Percentiles rank a stretch among this genome's conserved stretches.
phyloP scores from a whole-genome alignment of 2,797 vertebrate species.

The Crax fasciolata region DNA sequence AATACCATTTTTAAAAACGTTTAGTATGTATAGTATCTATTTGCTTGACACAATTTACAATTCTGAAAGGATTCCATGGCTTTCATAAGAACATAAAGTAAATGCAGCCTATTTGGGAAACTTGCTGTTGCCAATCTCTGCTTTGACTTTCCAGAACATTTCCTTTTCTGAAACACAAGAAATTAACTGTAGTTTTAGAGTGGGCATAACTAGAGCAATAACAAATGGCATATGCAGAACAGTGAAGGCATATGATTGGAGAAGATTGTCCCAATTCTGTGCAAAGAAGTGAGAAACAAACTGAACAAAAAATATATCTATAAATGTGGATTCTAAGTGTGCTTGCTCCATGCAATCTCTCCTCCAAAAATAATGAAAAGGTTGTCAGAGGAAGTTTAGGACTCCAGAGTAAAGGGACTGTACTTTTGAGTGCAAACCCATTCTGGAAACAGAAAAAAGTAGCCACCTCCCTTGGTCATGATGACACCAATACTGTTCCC shows the following conservation, averaged over 20 bases:
- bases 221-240: neutral
- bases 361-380: neutral
- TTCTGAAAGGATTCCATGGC: fast-evolving
- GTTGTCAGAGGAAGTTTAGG: neutral
- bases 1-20: neutral
- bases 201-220: neutral
- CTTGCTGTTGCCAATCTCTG: neutral
- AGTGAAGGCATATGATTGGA: neutral
- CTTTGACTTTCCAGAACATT: neutral
- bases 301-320: fast-evolving
- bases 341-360: neutral
- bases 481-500: neutral
- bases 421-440: neutral
- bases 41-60: neutral
- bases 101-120: neutral
- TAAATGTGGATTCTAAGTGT: neutral
- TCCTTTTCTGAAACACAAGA: neutral
- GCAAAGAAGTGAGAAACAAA: neutral
- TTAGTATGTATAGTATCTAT: neutral
- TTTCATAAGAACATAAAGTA: neutral
- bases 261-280: neutral
- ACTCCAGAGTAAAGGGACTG: neutral
- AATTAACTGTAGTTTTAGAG: neutral
- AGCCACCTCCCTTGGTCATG: neutral
- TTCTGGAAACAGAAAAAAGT: neutral